These are phyloP conservation scores for Pachypanchax playfairii DNA, from an alignment of 2,113 vertebrate genomes.

Conservation along the genomic window DNA sequence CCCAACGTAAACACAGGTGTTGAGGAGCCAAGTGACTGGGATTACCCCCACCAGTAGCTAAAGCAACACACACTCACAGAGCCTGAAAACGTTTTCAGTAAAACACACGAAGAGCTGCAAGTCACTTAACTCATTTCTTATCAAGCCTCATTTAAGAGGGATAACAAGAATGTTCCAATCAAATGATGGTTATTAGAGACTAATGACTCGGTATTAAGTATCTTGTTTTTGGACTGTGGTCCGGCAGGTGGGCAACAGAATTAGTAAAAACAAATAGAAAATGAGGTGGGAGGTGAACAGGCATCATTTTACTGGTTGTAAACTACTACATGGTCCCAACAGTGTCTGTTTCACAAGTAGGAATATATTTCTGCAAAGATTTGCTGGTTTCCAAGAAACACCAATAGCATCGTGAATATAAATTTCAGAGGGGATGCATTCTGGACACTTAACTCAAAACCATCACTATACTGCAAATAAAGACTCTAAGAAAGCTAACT, in stretches of 20 bases:
- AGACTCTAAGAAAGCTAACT: no score
- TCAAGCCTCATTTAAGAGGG: constrained; percentile 71
- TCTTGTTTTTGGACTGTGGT: constrained; percentile 55
- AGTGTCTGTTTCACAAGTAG: background rate
- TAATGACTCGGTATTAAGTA: constrained; percentile 56
- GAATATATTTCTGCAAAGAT: no score
- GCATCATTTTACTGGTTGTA: constrained; percentile 8
- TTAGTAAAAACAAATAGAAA: constrained; percentile 8
- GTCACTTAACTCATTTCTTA: constrained; percentile 68
- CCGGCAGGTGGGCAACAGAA: constrained; percentile 52
- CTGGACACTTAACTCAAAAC: no score
- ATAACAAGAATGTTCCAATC: constrained; percentile 62
- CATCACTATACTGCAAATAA: no score
- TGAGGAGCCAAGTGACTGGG: constrained; percentile 72
- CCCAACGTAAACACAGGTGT: constrained; percentile 88
- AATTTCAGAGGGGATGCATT: no score
- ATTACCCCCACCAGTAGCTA: constrained; percentile 75
- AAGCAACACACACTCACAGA: constrained; percentile 71
- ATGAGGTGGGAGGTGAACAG: constrained; percentile 10
- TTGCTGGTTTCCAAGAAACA: no score
- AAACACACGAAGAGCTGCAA: constrained; percentile 36
- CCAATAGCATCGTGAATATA: no score
- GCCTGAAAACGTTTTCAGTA: constrained; percentile 50
- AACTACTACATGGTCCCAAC: background rate
- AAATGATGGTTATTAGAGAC: constrained; percentile 59